phyloP scores from a whole-genome alignment of 2,888 invertebrate genomes.

The Drosophila histrio region DNA sequence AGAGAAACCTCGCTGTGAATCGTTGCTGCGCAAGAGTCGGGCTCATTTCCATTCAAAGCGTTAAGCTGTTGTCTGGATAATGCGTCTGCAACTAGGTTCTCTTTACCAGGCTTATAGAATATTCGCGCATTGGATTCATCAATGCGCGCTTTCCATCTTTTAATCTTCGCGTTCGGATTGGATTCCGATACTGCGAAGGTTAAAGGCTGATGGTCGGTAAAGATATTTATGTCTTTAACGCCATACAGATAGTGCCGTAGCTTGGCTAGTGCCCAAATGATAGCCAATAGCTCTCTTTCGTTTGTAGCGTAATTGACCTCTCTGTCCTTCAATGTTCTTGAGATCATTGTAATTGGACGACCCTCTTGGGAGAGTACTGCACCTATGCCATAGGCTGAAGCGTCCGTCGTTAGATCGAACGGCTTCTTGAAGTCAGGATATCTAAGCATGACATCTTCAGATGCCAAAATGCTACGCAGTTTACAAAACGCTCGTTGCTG shows the following conservation, averaged over 20 bases:
- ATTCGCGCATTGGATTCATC: too few relatives aligned
- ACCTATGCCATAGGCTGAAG: slow-evolving; percentile 11
- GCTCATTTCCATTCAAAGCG: too few relatives aligned
- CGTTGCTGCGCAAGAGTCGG: background rate
- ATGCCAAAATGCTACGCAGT: slow-evolving; percentile 6
- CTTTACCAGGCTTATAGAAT: too few relatives aligned
- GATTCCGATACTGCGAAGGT: background rate
- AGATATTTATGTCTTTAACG: slow-evolving; percentile 2
- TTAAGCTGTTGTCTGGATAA: too few relatives aligned
- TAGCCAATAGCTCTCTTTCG: slow-evolving; percentile 9
- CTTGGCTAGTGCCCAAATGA: slow-evolving; percentile 13
- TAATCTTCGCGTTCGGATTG: background rate
- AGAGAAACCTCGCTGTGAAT: background rate
- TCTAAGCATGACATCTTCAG: slow-evolving; percentile 3
- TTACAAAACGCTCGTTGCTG: too few relatives aligned
- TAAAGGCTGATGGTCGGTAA: too few relatives aligned
- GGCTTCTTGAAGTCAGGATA: slow-evolving; percentile 10
- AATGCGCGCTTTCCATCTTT: slow-evolving; percentile 8
- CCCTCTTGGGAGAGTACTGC: slow-evolving; percentile 5
- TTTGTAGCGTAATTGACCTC: slow-evolving; percentile 7
- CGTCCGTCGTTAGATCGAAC: slow-evolving; percentile 16
- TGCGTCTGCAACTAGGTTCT: too few relatives aligned
- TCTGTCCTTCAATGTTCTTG: slow-evolving; percentile 8
- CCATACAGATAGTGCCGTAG: slow-evolving; percentile 4
- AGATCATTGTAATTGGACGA: background rate